Evolutionary conservation across 2,888 invertebrate genomes (phyloP).

Genomic region (Acleris holmiana): DNA sequence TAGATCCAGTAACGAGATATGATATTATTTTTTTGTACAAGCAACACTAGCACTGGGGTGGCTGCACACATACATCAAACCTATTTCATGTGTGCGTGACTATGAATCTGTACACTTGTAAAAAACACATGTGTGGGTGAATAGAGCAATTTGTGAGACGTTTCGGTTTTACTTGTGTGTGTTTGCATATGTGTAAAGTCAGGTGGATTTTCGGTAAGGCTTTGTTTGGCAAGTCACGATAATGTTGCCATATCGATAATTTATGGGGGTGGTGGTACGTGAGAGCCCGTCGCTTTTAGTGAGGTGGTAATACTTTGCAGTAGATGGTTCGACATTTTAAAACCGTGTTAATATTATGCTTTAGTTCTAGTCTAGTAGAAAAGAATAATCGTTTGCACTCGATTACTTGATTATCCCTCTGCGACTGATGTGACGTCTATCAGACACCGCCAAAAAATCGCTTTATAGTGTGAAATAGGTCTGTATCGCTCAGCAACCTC

Average conservation of each 20-base stretch:
- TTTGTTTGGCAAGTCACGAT: constrained; percentile 44
- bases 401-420: too few relatives aligned
- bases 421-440: too few relatives aligned
- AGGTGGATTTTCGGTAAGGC: constrained; percentile 67
- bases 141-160: constrained; percentile 16
- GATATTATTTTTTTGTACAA: constrained; percentile 68
- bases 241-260: constrained; percentile 49
- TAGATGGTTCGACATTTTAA: not conserved
- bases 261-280: constrained; percentile 56
- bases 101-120: not conserved
- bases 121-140: constrained; percentile 11
- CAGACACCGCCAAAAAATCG: too few relatives aligned
- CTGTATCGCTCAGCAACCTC: too few relatives aligned
- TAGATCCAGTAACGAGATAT: constrained; percentile 76
- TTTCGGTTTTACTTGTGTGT: constrained; percentile 12
- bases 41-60: constrained; percentile 41
- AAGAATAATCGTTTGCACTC: too few relatives aligned
- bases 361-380: too few relatives aligned
- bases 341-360: not conserved
- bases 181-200: constrained; percentile 45
- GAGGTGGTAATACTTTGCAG: constrained; percentile 17
- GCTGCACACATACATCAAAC: constrained; percentile 31
- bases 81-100: constrained; percentile 5
- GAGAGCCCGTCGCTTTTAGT: constrained; percentile 49
- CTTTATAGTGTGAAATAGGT: too few relatives aligned